Evolutionary conservation across 2,113 vertebrate species (phyloP).

Genomic region (Ranitomeya imitator): DNA sequence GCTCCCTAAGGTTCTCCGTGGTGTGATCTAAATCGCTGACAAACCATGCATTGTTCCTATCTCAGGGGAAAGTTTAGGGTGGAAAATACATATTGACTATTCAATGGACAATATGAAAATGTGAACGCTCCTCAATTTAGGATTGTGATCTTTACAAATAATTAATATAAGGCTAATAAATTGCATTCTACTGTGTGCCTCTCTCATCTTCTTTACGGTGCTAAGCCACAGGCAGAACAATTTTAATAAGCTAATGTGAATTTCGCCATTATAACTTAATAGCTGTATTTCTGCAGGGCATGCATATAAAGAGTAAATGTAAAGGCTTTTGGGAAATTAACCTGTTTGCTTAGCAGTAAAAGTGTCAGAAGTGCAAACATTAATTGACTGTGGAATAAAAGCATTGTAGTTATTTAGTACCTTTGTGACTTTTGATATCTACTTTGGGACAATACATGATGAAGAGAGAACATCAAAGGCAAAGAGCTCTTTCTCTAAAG

Average conservation of each 20-base stretch:
- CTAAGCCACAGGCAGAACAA: slow-evolving; percentile 31
- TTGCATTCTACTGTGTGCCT: not conserved
- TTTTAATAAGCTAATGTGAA: slow-evolving; percentile 19
- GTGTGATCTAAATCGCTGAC: slow-evolving; percentile 3
- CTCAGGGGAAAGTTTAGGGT: not conserved
- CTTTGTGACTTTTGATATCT: not conserved
- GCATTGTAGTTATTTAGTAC: not conserved
- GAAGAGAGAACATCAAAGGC: not conserved
- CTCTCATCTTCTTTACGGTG: not conserved
- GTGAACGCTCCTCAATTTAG: not conserved
- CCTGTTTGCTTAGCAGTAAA: not conserved
- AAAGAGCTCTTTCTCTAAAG: not conserved
- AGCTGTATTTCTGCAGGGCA: slow-evolving; percentile 35
- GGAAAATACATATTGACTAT: not conserved
- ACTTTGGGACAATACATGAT: not conserved
- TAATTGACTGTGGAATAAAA: not conserved
- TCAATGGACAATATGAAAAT: not conserved
- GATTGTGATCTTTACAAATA: not conserved
- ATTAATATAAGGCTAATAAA: slow-evolving; percentile 30
- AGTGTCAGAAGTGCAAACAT: not conserved
- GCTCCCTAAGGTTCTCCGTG: not conserved
- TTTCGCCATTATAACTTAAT: slow-evolving; percentile 31
- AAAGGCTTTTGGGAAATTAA: slow-evolving; percentile 15
- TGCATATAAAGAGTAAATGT: not conserved
- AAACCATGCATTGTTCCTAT: not conserved